Base-by-base conservation (phyloP, 2,888 invertebrate genomes). In the Napeogenes sylphis region DNA sequence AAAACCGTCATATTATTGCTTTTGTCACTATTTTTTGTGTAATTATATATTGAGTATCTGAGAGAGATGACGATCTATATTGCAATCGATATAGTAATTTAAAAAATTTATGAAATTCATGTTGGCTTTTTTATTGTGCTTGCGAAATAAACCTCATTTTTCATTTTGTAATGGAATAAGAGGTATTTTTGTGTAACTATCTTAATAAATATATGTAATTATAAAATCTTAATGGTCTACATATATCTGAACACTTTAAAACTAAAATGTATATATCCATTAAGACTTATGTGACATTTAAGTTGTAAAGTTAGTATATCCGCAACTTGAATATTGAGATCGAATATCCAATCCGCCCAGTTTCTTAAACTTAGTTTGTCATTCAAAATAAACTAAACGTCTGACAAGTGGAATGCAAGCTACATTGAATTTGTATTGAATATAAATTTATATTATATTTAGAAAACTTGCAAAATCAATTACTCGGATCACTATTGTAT, bases 271-370 rank as follows among this genome's bases (percentile, higher is more conserved):
- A 30, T 30, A 21, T 30, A 8, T 51, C 58, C 42, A 64, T 1
- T 64, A 56, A 58, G 58, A 61, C 61, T 64, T 61, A 64, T 61
- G 55, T 58, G 61, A 64, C 58, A 53, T 58, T 58, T 58, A 64
- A 58, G 56, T 38, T 56, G 64, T 61, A 59, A 47, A 64, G 59
- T 58, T 62, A 54, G 47, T 55, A 42, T 55, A 53, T 59, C 58
- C 58, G 64, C 64, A 35, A 64, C 64, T 64, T 58, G 53, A 62
- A 57, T 59, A 58, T 62, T 58, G 62, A 64, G 66, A 58, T 45
- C 55, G 13, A 55, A 45, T 53, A 62, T 55, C 62, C 54, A 62
- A 64, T 62, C 55, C 58, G 58, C 64, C 59, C 62, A 60, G 66
- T 66, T 66, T 62, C 66, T 59, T 51, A 33, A 56, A 56, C 56